A percentile compares a stretch with the other conserved stretches of the same genome.
Conservation (phyloP, 2,113 vertebrate species). For the Dendrocopos noguchii region DNA sequence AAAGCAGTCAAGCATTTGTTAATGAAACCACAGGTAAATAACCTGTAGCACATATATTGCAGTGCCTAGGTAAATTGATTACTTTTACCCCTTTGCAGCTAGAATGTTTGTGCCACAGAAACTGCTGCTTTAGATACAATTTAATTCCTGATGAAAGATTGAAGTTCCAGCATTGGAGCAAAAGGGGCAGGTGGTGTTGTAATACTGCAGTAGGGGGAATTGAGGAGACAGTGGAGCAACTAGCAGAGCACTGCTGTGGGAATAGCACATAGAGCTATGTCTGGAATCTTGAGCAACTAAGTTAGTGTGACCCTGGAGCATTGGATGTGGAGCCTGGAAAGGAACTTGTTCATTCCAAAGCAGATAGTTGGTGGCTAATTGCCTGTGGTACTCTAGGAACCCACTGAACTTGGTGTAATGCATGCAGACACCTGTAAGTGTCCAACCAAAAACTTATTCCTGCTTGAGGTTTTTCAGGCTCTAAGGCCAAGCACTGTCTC, state of each 20-base stretch:
- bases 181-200: background rate
- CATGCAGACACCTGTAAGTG: background rate
- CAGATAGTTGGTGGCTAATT: background rate
- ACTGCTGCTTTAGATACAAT: background rate
- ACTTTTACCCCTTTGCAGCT: background rate
- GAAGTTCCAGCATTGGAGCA: background rate
- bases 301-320: background rate
- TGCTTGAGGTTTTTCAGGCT: background rate
- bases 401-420: background rate
- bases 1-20: background rate
- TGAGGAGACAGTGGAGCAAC: background rate
- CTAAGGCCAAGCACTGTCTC: background rate
- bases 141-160: background rate
- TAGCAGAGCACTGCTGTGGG: background rate
- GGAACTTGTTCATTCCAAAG: background rate
- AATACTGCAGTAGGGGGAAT: background rate
- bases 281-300: background rate
- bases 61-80: background rate
- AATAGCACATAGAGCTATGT: background rate
- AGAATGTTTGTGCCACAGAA: background rate
- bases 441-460: background rate
- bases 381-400: background rate
- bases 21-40: background rate
- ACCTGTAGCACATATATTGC: background rate
- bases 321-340: background rate